Base-by-base conservation (phyloP, 2,888 invertebrate genomes). In the Caenorhabditis japonica region DNA sequence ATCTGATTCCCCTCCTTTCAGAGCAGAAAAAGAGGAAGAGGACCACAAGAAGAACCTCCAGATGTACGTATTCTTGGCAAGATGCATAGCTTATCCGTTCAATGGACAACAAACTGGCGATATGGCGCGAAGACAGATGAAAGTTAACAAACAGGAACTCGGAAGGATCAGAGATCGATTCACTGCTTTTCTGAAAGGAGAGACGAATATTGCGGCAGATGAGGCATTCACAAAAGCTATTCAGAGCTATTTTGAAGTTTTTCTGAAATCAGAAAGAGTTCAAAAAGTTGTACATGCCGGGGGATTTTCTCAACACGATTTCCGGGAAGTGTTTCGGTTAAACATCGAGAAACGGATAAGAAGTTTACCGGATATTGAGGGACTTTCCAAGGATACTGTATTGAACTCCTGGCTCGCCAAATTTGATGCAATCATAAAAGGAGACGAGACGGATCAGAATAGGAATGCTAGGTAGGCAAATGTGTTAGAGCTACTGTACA, bases 151-250 rank as follows among this genome's bases (percentile, higher is more conserved):
- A 88, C 94, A 95, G 88, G 97, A 97, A 89, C 70, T 86, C 33
- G 76, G 81, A 4, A 69, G 83, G 71, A 84, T 85, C 39, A 85
- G 84, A 53, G 86, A 82, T 13, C 43, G 82, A 73, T 80, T 62
- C 23, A 38, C 38, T 19, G n/a, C 89, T 88, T 97, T 95, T 89
- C 91, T 99, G 73, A 96, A 94, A 90, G 97, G 97, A 47, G 97
- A 99, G 90, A 96, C 96, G n/a, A 94, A 94, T 90, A 96, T 96
- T 86, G 92, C 95, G 90, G 94, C 95, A 10, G 96, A 96, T 88
- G 96, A 96, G 89, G 99, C 99, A 59, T 99, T 99, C 89, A 96
- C 94, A 88, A 97, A 97, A 89, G 97, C 97, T 36, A 94, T 99
- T 59, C 95, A 97, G 89, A 95, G 94, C 86, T 91, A 90, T 83